A percentile compares a stretch with the other conserved stretches of the same genome.
These are phyloP conservation scores for Pangasius sanitwongsei DNA, from an alignment of 2,797 vertebrate species.

Conservation along the genomic window DNA sequence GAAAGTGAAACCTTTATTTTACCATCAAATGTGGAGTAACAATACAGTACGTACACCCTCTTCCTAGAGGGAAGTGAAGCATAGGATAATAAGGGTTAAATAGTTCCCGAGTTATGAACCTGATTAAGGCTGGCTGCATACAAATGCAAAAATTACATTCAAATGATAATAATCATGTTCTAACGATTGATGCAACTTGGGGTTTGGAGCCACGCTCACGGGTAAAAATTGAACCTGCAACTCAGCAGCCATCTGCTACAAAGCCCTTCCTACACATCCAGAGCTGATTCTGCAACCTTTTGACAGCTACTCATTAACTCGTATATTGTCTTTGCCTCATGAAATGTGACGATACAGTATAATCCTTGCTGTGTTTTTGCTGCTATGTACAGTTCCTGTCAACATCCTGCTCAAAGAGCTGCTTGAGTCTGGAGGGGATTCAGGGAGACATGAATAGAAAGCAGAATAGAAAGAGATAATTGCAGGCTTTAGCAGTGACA, in stretches of 20 bases:
- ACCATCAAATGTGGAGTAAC: not conserved
- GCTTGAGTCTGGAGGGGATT: slow-evolving; percentile 2
- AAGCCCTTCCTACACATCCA: not conserved
- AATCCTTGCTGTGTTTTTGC: slow-evolving; percentile 27
- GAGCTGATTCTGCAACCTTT: not conserved
- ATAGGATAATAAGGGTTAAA: not conserved
- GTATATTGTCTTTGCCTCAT: slow-evolving; percentile 8
- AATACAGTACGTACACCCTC: not conserved
- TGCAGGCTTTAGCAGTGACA: slow-evolving; percentile 68
- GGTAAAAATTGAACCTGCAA: not conserved
- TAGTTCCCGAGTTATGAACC: not conserved
- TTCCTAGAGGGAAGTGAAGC: not conserved
- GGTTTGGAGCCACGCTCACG: not conserved
- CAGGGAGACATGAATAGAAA: slow-evolving; percentile 33
- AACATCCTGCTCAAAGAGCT: slow-evolving; percentile 39
- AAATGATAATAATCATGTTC: not conserved
- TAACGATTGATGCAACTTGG: not conserved
- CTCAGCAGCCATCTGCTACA: slow-evolving; percentile 18
- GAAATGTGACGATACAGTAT: slow-evolving; percentile 8
- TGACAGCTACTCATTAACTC: slow-evolving; percentile 22
- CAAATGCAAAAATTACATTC: not conserved
- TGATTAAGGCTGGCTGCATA: not conserved
- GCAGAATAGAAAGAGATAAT: slow-evolving; percentile 60
- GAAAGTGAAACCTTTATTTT: not conserved
- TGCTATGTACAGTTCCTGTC: slow-evolving; percentile 55